Evolutionary conservation across 2,888 invertebrate species (phyloP).

Genomic region (Tenthredo amoena): DNA sequence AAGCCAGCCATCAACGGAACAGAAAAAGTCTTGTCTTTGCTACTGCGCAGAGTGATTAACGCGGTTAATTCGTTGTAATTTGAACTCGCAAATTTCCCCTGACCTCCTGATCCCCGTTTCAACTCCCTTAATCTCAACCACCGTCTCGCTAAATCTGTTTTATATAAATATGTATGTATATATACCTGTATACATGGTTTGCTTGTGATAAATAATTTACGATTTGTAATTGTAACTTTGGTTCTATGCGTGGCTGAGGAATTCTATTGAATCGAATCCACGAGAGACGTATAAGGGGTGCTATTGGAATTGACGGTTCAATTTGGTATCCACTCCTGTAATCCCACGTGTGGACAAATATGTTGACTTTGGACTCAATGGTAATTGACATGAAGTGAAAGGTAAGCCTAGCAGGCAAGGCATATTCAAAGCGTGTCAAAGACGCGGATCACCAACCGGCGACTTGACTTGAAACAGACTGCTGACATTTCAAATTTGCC

Average conservation of each 20-base stretch:
- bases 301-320: slow-evolving; percentile 61
- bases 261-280: slow-evolving; percentile 18
- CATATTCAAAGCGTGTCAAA: slow-evolving; percentile 27
- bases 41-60: slow-evolving; percentile 70
- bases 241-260: neutral
- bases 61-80: slow-evolving; percentile 75
- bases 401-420: neutral
- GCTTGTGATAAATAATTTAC: slow-evolving; percentile 72
- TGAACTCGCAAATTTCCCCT: slow-evolving; percentile 62
- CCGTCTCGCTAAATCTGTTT: slow-evolving; percentile 49
- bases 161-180: neutral
- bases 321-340: slow-evolving; percentile 45
- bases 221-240: slow-evolving; percentile 71
- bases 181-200: slow-evolving; percentile 37
- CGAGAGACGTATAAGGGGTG: slow-evolving; percentile 58
- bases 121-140: slow-evolving; percentile 56
- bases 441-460: slow-evolving; percentile 1
- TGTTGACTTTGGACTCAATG: neutral
- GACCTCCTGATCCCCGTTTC: slow-evolving; percentile 27
- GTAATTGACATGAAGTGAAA: slow-evolving; percentile 33
- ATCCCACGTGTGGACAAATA: neutral
- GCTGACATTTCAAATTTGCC: neutral
- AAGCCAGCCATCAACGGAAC: slow-evolving; percentile 15
- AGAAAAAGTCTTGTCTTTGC: slow-evolving; percentile 65
- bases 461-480: neutral